Conservation (phyloP, 2,113 vertebrate species). For the Synodontis membranacea region DNA sequence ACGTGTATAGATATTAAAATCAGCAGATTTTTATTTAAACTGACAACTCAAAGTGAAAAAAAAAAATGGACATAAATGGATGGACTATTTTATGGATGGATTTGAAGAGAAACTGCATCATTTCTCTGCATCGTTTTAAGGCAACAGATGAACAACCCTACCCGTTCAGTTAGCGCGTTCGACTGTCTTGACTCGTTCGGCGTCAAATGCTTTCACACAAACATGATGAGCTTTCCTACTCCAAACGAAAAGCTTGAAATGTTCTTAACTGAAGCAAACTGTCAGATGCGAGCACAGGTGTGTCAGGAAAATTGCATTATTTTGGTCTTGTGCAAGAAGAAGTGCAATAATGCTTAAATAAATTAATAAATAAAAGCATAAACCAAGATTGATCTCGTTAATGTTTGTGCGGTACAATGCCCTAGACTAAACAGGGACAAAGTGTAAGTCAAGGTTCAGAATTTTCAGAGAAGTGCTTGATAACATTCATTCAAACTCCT, state of each 20-base stretch:
- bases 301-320: background rate
- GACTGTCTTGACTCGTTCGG: background rate
- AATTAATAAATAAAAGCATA: slow-evolving; percentile 1
- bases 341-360: background rate
- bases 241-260: background rate
- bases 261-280: background rate
- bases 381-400: background rate
- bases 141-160: background rate
- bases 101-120: background rate
- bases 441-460: slow-evolving; percentile 13
- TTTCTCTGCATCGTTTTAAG: slow-evolving; percentile 1
- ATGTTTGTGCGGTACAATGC: slow-evolving; percentile 20
- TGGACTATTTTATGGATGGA: slow-evolving; percentile 27
- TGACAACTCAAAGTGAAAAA: background rate
- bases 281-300: background rate
- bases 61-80: slow-evolving; percentile 33
- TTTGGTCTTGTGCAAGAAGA: background rate
- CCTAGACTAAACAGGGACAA: slow-evolving; percentile 1
- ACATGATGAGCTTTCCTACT: background rate
- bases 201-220: background rate
- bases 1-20: background rate
- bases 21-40: slow-evolving; percentile 4
- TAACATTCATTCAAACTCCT: background rate
- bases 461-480: background rate
- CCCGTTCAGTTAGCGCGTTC: background rate